Percentiles rank a stretch among this genome's conserved stretches.
These are phyloP conservation scores for Tenthredo notha DNA, from an alignment of 2,888 invertebrate species.

Conservation along the genomic window DNA sequence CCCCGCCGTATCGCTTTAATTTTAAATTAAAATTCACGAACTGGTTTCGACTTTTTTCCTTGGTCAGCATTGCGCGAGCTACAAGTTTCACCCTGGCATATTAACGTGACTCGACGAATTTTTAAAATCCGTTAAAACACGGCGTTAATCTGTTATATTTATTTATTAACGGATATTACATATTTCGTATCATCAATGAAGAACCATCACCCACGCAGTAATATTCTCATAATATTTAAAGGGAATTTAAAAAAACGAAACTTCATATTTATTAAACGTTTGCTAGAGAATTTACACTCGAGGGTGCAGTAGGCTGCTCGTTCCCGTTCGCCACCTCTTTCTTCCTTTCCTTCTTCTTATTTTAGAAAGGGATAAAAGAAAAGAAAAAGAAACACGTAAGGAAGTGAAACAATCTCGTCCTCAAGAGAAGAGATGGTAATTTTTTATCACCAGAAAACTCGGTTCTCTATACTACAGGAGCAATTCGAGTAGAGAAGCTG, in stretches of 20 bases:
- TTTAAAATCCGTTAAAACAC: constrained; percentile 1
- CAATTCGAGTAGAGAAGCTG: background rate
- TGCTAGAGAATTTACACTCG: background rate
- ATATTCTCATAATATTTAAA: background rate
- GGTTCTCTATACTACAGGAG: constrained; percentile 12
- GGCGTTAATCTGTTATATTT: background rate
- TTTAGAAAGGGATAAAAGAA: background rate
- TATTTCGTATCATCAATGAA: background rate
- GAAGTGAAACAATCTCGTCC: constrained; percentile 17
- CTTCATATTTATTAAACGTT: background rate
- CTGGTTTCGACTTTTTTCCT: constrained; percentile 64
- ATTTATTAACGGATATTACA: background rate
- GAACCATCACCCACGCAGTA: background rate
- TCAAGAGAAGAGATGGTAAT: background rate
- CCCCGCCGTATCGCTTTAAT: constrained; percentile 72
- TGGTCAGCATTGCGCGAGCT: constrained; percentile 15
- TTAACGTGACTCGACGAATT: constrained; percentile 11
- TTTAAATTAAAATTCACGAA: constrained; percentile 74
- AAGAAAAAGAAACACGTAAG: background rate
- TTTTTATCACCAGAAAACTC: background rate
- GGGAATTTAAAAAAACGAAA: background rate
- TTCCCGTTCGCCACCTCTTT: background rate
- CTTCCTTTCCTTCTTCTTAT: background rate
- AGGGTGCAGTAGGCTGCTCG: background rate
- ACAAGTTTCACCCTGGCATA: background rate